These are phyloP conservation scores for Gymnocypris eckloni DNA, from an alignment of 2,797 vertebrate species.

Conservation along the genomic window DNA sequence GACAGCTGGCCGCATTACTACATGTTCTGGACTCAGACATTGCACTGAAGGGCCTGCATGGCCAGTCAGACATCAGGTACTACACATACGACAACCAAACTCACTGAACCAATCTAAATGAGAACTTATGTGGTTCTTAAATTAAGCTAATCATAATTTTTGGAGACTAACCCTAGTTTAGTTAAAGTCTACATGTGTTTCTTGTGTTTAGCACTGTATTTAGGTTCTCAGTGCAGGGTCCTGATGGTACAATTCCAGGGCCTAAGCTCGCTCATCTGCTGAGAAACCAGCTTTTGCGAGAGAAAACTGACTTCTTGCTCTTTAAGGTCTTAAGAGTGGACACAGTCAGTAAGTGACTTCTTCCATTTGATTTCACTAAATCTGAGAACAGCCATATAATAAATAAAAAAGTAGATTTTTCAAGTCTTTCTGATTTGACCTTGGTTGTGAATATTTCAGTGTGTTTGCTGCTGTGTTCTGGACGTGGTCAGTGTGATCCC, in stretches of 20 bases:
- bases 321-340: slow-evolving; percentile 89
- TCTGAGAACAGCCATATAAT: neutral
- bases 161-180: neutral
- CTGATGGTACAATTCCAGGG: slow-evolving; percentile 79
- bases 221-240: slow-evolving; percentile 82
- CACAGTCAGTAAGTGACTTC: slow-evolving; percentile 81
- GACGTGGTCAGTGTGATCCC: slow-evolving; percentile 88
- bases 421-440: neutral
- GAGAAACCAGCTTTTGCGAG: slow-evolving; percentile 81
- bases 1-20: slow-evolving; percentile 86
- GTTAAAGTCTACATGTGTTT: neutral
- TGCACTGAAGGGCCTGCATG: slow-evolving; percentile 83
- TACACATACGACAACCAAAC: neutral
- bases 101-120: neutral
- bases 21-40: slow-evolving; percentile 85
- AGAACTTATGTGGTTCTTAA: neutral
- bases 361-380: neutral
- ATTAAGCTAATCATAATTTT: neutral
- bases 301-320: slow-evolving; percentile 86
- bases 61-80: slow-evolving; percentile 89
- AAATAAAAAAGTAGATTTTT: neutral
- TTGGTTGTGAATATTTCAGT: slow-evolving; percentile 69
- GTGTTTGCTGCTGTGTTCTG: slow-evolving; percentile 87
- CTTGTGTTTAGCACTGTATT: slow-evolving; percentile 80
- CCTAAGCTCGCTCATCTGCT: slow-evolving; percentile 78